Evolutionary conservation across 2,797 vertebrate species (phyloP).

Genomic region (Paratrypauchen microcephalus): DNA sequence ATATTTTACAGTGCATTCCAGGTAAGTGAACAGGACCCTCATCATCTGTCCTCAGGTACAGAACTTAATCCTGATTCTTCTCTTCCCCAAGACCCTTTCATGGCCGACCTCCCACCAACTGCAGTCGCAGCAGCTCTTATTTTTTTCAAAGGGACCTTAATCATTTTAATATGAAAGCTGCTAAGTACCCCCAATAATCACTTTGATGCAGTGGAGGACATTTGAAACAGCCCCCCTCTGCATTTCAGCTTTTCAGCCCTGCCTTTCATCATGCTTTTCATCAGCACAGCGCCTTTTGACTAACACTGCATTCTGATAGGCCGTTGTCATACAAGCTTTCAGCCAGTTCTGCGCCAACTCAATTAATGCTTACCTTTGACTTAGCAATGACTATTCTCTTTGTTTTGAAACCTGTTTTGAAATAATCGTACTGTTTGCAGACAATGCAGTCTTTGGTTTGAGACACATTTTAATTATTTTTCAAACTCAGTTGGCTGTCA

Average conservation of each 20-base stretch:
- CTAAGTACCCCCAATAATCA: conserved; percentile 81
- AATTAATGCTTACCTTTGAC: conserved; percentile 47
- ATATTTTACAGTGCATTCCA: conserved; percentile 10
- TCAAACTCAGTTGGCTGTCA: neutral
- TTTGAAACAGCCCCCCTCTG: conserved; percentile 59
- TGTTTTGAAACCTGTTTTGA: conserved; percentile 4
- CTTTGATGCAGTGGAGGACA: conserved; percentile 77
- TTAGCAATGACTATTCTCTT: conserved; percentile 39
- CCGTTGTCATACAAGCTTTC: conserved; percentile 56
- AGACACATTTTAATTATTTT: neutral
- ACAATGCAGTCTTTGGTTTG: neutral
- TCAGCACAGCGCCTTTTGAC: conserved; percentile 59
- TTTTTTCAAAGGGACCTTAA: conserved; percentile 76
- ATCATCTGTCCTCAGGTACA: conserved; percentile 31
- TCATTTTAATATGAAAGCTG: conserved; percentile 83
- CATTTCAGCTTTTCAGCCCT: conserved; percentile 73
- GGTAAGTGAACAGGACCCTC: conserved; percentile 10
- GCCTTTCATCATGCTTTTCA: conserved; percentile 78
- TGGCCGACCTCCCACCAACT: conserved; percentile 66
- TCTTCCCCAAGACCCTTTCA: conserved; percentile 58
- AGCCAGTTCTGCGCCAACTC: conserved; percentile 37
- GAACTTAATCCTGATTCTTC: conserved; percentile 61
- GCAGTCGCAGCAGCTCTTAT: conserved; percentile 61
- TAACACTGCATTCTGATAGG: conserved; percentile 52
- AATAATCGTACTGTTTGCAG: neutral